Evolutionary conservation across 2,888 invertebrate genomes (phyloP).

Genomic region (Rhingia rostrata): DNA sequence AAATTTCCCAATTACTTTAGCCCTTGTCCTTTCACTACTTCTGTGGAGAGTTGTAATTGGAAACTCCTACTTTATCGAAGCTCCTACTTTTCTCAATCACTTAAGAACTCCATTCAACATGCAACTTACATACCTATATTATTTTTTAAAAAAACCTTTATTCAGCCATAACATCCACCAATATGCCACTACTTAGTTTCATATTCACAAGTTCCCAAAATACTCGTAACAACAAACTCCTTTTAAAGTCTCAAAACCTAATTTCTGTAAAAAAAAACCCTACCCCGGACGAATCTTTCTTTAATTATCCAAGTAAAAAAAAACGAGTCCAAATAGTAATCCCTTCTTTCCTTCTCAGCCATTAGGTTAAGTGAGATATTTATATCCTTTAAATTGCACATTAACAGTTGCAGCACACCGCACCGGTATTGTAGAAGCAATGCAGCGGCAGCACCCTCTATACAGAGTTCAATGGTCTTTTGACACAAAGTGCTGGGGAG

Average conservation of each 20-base stretch:
- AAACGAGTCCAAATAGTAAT: slow-evolving; percentile 28
- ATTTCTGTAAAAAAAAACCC: background rate
- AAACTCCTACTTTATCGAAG: no score
- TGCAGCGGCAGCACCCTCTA: background rate
- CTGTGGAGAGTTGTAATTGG: no score
- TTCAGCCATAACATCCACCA: no score
- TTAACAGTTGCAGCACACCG: slow-evolving; percentile 23
- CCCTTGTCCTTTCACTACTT: no score
- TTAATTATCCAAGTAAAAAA: slow-evolving; percentile 28
- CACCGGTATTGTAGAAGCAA: slow-evolving; percentile 13
- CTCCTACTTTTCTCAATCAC: no score
- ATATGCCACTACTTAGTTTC: background rate
- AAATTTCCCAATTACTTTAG: no score
- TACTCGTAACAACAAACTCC: background rate
- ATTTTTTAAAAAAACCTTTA: no score
- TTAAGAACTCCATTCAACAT: no score
- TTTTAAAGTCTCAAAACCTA: slow-evolving; percentile 14
- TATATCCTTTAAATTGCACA: slow-evolving; percentile 57
- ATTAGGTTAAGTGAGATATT: slow-evolving; percentile 67
- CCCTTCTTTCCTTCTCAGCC: slow-evolving; percentile 38
- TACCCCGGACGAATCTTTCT: slow-evolving; percentile 13
- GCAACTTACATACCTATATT: no score
- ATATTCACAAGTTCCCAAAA: background rate
- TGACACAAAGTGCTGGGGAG: slow-evolving; percentile 80
- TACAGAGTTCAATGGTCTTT: slow-evolving; percentile 82